These are phyloP conservation scores for Melanotaenia maccullochi DNA, from an alignment of 2,797 vertebrate genomes.

Conservation along the genomic window DNA sequence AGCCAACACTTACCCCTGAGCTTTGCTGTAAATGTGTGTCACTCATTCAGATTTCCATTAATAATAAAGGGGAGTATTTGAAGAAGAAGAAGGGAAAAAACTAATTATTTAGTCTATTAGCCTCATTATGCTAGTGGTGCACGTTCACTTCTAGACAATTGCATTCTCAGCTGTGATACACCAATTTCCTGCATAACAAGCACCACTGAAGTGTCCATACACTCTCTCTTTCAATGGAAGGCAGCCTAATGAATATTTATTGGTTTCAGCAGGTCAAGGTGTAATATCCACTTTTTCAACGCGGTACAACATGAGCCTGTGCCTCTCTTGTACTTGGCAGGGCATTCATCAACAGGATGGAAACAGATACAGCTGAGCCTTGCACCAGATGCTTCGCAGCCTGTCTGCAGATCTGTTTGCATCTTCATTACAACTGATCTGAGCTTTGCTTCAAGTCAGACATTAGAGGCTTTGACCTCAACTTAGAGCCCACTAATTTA, in stretches of 20 bases:
- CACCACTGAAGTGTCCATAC: slow-evolving; percentile 24
- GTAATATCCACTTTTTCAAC: slow-evolving; percentile 62
- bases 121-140: slow-evolving; percentile 16
- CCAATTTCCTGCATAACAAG: slow-evolving; percentile 33
- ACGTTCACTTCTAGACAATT: slow-evolving; percentile 1
- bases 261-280: slow-evolving; percentile 67
- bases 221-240: slow-evolving; percentile 15
- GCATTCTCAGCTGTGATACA: slow-evolving; percentile 14
- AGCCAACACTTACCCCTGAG: background rate
- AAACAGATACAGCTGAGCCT: slow-evolving; percentile 58
- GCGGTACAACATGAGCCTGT: slow-evolving; percentile 29
- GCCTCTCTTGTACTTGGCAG: slow-evolving; percentile 56
- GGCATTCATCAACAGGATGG: slow-evolving; percentile 61
- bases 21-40: background rate
- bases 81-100: slow-evolving; percentile 13
- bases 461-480: slow-evolving; percentile 32
- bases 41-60: background rate
- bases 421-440: slow-evolving; percentile 56
- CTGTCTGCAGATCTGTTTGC: slow-evolving; percentile 43
- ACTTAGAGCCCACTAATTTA: slow-evolving; percentile 1
- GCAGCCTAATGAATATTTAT: slow-evolving; percentile 72
- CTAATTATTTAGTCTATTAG: slow-evolving; percentile 22
- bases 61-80: background rate
- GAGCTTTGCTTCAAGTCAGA: slow-evolving; percentile 21
- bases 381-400: slow-evolving; percentile 63